Conservation (phyloP, 2,797 vertebrate genomes). For the Pipistrellus nathusii region DNA sequence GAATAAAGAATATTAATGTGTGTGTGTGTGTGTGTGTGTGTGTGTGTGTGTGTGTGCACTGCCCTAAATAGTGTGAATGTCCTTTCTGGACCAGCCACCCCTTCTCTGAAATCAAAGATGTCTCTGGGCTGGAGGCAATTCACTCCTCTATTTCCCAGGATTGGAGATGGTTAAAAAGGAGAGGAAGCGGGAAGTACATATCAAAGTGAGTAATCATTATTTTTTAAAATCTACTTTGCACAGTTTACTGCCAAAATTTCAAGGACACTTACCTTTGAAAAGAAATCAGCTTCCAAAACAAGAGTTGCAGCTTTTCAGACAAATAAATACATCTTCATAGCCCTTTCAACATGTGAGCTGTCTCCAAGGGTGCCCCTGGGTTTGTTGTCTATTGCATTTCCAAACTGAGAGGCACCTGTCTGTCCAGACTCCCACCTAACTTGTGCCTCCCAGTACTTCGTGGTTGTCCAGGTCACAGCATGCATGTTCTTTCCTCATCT, state of each 20-base stretch:
- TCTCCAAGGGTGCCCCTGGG: rapidly evolving
- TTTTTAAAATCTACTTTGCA: neutral
- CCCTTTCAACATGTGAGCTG: rapidly evolving
- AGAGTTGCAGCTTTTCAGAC: neutral
- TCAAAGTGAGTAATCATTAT: neutral
- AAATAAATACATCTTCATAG: neutral
- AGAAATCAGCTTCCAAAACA: neutral
- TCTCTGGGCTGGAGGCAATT: neutral
- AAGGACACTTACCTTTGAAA: neutral
- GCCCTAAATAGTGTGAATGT: neutral
- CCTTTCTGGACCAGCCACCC: neutral
- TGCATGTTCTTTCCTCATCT: neutral
- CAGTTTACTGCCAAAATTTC: neutral
- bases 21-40: neutral
- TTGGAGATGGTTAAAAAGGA: neutral
- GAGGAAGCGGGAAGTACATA: neutral
- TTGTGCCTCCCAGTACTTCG: neutral
- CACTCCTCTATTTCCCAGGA: neutral
- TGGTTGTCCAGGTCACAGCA: neutral
- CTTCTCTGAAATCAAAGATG: neutral
- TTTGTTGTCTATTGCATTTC: neutral
- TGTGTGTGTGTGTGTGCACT: neutral
- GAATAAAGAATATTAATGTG: neutral
- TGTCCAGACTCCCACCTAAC: neutral
- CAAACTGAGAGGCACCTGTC: neutral